A percentile compares a stretch with the other conserved stretches of the same genome.
These are phyloP conservation scores for Stichopus chloronotus DNA, from an alignment of 35 echinoderm and acorn worm species.

Conservation along the genomic window DNA sequence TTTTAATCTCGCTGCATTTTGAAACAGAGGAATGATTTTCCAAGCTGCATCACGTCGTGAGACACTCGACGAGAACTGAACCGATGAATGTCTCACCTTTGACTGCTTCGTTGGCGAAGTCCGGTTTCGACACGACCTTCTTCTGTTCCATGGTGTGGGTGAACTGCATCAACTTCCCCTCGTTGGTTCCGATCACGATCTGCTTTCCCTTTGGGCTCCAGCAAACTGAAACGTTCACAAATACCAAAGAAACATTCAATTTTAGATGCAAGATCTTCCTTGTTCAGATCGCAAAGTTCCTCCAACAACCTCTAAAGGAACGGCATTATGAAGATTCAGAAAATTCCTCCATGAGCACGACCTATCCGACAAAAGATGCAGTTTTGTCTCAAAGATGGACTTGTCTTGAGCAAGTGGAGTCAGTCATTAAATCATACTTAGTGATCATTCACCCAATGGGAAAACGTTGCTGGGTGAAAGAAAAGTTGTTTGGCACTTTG, in stretches of 20 bases:
- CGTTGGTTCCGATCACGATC: conserved; percentile 78
- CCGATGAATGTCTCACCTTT: conserved; percentile 52
- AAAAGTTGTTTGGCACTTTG: too few relatives aligned
- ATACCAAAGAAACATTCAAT: not conserved
- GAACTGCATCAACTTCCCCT: conserved; percentile 75
- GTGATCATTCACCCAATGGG: too few relatives aligned
- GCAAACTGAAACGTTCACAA: conserved; percentile 69
- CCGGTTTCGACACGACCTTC: conserved; percentile 62
- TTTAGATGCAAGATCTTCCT: not conserved
- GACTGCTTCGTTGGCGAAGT: conserved; percentile 77
- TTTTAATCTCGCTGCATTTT: too few relatives aligned
- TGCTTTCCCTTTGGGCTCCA: conserved; percentile 99
- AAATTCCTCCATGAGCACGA: not conserved
- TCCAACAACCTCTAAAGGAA: not conserved
- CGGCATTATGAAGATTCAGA: not conserved
- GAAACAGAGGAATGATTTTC: too few relatives aligned
- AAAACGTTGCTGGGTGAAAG: too few relatives aligned
- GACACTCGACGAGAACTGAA: too few relatives aligned
- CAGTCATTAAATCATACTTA: too few relatives aligned
- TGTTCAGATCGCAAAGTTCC: not conserved
- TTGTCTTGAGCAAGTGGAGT: too few relatives aligned
- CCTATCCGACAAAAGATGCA: not conserved
- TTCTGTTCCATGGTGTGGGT: conserved; percentile 72
- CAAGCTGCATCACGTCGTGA: too few relatives aligned
- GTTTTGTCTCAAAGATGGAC: too few relatives aligned